Percentiles rank a stretch among this genome's conserved stretches.
Evolutionary conservation across 2,888 invertebrate genomes (phyloP).

Genomic region (Ichneumoninae sp.): DNA sequence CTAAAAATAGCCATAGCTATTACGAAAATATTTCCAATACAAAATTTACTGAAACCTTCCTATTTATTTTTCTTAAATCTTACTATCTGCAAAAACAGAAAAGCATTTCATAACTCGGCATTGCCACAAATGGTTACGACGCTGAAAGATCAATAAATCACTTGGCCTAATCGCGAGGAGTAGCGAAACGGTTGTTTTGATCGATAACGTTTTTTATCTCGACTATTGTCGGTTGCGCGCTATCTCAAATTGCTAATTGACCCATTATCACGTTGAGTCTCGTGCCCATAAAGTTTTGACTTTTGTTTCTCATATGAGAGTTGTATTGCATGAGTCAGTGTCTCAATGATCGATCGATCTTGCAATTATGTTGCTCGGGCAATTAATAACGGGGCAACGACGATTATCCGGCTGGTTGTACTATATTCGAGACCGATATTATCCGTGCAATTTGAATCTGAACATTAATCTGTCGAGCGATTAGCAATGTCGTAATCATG

Average conservation of each 20-base stretch:
- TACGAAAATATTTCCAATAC: too few species aligned
- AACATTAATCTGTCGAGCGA: not conserved
- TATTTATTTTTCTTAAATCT: not conserved
- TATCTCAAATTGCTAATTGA: conserved; percentile 37
- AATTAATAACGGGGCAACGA: conserved; percentile 36
- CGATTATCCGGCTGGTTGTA: conserved; percentile 25
- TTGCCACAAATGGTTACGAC: not conserved
- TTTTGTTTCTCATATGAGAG: conserved; percentile 2
- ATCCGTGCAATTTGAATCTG: conserved; percentile 1
- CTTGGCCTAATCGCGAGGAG: conserved; percentile 9
- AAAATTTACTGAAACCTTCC: not conserved
- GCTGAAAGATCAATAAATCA: conserved; percentile 22
- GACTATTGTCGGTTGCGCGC: conserved; percentile 12
- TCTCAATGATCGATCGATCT: conserved; percentile 34
- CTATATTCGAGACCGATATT: not conserved
- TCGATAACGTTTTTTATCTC: conserved; percentile 21
- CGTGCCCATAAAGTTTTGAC: not conserved
- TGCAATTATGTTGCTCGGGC: conserved; percentile 3
- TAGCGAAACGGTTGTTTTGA: not conserved
- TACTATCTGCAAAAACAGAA: not conserved
- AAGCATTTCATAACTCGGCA: not conserved
- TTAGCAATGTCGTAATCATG: conserved; percentile 4
- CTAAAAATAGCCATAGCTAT: too few species aligned
- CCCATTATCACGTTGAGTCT: conserved; percentile 34
- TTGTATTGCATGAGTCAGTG: not conserved